Evolutionary conservation across 2,888 invertebrate species (phyloP).

Genomic region (Byasa hedistus): DNA sequence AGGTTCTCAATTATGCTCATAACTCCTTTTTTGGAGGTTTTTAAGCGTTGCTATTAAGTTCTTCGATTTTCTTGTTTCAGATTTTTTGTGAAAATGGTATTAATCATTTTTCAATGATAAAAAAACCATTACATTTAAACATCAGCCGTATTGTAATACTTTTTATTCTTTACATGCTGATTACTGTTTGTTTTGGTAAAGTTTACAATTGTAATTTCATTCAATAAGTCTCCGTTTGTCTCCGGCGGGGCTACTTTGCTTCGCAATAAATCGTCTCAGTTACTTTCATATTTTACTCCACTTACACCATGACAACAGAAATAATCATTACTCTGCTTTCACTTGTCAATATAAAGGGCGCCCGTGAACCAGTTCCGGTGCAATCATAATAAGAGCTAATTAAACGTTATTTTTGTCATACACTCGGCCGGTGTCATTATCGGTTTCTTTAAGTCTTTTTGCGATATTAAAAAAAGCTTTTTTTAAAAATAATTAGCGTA

Average conservation of each 20-base stretch:
- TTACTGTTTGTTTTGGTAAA: background rate
- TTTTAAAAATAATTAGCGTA: constrained; percentile 2
- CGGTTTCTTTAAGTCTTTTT: constrained; percentile 2
- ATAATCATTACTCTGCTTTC: constrained; percentile 27
- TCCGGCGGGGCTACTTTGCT: background rate
- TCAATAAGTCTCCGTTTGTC: background rate
- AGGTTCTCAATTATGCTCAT: too few relatives aligned
- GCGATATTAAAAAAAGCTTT: background rate
- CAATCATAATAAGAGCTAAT: constrained; percentile 37
- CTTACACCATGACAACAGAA: constrained; percentile 21
- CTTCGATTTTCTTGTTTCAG: too few relatives aligned
- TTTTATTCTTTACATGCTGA: background rate
- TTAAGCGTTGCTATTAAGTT: too few relatives aligned
- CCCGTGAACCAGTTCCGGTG: constrained; percentile 22
- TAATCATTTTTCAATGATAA: too few relatives aligned
- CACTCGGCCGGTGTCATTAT: constrained; percentile 14
- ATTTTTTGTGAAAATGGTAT: too few relatives aligned
- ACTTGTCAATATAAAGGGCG: constrained; percentile 28
- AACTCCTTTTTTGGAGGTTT: too few relatives aligned
- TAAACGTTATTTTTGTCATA: constrained; percentile 38
- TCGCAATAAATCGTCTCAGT: background rate
- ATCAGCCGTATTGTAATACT: too few relatives aligned
- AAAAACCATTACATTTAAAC: too few relatives aligned
- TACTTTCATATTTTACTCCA: constrained; percentile 28
- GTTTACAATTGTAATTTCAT: background rate